These are phyloP conservation scores for Percopsis omiscomaycus DNA, from an alignment of 2,797 vertebrate genomes.

Conservation along the genomic window DNA sequence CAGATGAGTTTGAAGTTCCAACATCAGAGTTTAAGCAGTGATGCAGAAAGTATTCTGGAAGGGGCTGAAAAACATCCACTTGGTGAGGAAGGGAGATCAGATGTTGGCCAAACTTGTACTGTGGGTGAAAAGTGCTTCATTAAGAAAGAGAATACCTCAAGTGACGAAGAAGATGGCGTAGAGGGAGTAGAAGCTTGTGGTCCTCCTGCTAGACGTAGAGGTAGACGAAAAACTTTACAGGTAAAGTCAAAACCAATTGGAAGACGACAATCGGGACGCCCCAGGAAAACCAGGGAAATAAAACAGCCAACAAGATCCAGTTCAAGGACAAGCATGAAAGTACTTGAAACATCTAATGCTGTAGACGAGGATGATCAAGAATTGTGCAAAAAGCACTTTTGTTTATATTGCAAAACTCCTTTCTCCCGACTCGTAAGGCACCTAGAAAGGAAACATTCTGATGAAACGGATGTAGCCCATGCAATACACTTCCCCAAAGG, in stretches of 20 bases:
- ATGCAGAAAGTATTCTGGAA: constrained; percentile 14
- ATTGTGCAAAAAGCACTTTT: constrained; percentile 64
- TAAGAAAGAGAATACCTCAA: constrained; percentile 28
- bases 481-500: constrained; percentile 70
- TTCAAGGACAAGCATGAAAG: constrained; percentile 55
- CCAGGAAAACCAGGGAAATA: constrained; percentile 28
- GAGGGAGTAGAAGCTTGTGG: background rate
- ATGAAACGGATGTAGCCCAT: constrained; percentile 66
- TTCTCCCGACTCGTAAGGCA: constrained; percentile 67
- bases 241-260: background rate
- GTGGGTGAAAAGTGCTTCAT: constrained; percentile 8
- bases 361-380: constrained; percentile 44
- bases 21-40: constrained; percentile 9
- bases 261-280: background rate
- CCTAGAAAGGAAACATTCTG: constrained; percentile 65
- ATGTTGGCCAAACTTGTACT: constrained; percentile 4
- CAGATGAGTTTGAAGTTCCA: constrained; percentile 35
- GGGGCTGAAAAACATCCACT: background rate
- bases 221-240: background rate
- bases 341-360: constrained; percentile 25
- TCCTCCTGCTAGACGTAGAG: background rate
- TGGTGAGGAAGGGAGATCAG: background rate
- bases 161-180: constrained; percentile 34
- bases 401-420: constrained; percentile 69
- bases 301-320: constrained; percentile 54